These are phyloP conservation scores for Psylliodes chrysocephalus DNA, from an alignment of 2,888 invertebrate genomes.

Conservation along the genomic window DNA sequence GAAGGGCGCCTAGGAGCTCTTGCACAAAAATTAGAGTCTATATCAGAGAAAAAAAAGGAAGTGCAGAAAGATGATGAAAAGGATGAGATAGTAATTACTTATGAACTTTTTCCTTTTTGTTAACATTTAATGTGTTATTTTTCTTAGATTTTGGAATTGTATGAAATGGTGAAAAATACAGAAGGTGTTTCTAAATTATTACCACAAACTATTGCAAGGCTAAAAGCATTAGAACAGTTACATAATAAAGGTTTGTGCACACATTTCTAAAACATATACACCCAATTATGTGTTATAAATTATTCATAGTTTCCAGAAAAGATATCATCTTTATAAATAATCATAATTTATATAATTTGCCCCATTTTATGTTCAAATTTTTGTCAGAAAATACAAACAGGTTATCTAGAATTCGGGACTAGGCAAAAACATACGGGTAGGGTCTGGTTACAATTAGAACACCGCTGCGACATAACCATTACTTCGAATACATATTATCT, in stretches of 20 bases:
- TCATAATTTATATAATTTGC: too few relatives aligned
- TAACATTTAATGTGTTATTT: slow-evolving; percentile 16
- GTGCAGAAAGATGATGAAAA: slow-evolving; percentile 70
- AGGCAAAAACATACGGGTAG: too few relatives aligned
- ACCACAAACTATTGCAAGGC: slow-evolving; percentile 83
- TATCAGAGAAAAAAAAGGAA: slow-evolving; percentile 70
- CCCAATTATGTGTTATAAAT: too few relatives aligned
- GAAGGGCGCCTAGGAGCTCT: slow-evolving; percentile 83
- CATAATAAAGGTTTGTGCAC: slow-evolving; percentile 97
- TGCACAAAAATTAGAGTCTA: slow-evolving; percentile 79
- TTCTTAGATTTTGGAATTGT: slow-evolving; percentile 81
- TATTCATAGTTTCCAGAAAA: too few relatives aligned
- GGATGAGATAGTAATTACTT: slow-evolving; percentile 63
- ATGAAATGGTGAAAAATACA: slow-evolving; percentile 87
- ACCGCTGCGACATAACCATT: too few relatives aligned
- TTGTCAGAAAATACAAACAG: too few relatives aligned
- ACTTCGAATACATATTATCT: too few relatives aligned
- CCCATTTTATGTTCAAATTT: too few relatives aligned
- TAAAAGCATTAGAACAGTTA: slow-evolving; percentile 86
- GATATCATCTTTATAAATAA: too few relatives aligned
- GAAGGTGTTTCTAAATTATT: slow-evolving; percentile 83
- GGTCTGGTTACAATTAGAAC: too few relatives aligned
- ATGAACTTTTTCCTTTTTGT: not conserved
- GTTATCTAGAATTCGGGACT: too few relatives aligned
- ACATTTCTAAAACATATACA: too few relatives aligned